phyloP scores from a whole-genome alignment of 1,140 invertebrate species.

The Pogonomyrmex californicus region DNA sequence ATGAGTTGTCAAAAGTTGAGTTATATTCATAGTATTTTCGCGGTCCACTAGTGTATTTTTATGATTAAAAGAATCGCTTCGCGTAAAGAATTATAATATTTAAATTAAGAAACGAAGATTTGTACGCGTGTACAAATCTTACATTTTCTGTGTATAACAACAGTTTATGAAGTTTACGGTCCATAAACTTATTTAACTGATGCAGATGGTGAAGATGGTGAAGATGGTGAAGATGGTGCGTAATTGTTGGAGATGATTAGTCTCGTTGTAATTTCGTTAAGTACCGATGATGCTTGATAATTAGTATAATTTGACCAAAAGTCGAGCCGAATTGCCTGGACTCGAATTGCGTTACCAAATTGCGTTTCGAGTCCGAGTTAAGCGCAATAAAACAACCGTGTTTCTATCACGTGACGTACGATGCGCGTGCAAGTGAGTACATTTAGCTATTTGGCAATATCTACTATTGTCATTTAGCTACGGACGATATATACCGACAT shows the following conservation, averaged over 20 bases:
- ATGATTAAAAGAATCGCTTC: not conserved
- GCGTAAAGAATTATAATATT: not conserved
- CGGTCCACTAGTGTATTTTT: not conserved
- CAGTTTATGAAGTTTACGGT: not conserved
- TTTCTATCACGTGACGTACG: not conserved
- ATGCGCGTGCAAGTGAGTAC: not conserved
- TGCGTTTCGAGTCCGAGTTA: not conserved
- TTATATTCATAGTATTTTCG: not conserved
- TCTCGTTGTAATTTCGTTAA: not conserved
- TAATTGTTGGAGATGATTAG: too few species aligned
- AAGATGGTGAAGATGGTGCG: not conserved
- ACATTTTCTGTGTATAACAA: not conserved
- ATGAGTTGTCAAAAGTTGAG: conserved; percentile 2
- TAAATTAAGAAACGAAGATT: not conserved
- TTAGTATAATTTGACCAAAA: conserved; percentile 57
- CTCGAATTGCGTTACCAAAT: too few species aligned
- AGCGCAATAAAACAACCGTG: conserved; percentile 1
- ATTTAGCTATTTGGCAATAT: not conserved
- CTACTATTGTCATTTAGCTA: not conserved
- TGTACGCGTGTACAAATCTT: not conserved
- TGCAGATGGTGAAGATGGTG: not conserved
- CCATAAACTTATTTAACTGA: not conserved
- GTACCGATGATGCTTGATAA: not conserved
- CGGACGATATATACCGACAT: not conserved
- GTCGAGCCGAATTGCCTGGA: not conserved